Conservation (phyloP, 2,888 invertebrate genomes). For the Ochropleura plecta region DNA sequence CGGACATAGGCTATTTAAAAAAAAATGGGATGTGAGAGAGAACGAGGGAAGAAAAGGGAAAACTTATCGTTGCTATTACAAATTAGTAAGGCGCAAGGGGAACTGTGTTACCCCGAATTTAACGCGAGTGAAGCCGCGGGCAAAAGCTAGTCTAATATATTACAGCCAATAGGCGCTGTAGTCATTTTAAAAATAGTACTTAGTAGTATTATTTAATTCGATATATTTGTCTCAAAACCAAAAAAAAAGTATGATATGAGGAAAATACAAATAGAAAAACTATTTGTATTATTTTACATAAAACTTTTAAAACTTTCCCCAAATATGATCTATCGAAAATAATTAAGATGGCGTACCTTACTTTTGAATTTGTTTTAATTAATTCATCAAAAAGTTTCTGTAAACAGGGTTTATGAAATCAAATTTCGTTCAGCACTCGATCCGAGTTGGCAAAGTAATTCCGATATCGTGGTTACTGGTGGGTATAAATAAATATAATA, state of each 20-base stretch:
- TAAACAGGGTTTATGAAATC: constrained; percentile 49
- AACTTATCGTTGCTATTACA: no score
- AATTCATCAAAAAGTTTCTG: constrained; percentile 56
- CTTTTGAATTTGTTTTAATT: constrained; percentile 50
- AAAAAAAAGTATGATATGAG: background rate
- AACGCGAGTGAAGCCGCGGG: no score
- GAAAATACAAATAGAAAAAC: background rate
- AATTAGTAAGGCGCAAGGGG: no score
- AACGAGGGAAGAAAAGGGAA: no score
- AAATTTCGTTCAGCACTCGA: constrained; percentile 51
- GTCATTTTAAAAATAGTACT: no score
- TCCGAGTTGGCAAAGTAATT: constrained; percentile 48
- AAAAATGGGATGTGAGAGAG: no score
- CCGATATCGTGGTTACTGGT: constrained; percentile 39
- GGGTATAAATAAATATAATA: constrained; percentile 39
- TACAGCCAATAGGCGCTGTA: no score
- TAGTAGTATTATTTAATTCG: no score
- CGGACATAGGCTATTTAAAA: no score
- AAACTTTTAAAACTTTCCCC: constrained; percentile 7
- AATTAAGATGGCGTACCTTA: constrained; percentile 16
- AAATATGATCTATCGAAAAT: constrained; percentile 44
- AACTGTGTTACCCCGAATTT: no score
- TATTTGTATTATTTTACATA: background rate
- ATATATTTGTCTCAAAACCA: no score
- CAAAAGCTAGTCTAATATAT: no score